Percentiles rank a stretch among this genome's conserved stretches.
These are phyloP conservation scores for Pterostichus niger DNA, from an alignment of 2,888 invertebrate genomes.

Conservation along the genomic window DNA sequence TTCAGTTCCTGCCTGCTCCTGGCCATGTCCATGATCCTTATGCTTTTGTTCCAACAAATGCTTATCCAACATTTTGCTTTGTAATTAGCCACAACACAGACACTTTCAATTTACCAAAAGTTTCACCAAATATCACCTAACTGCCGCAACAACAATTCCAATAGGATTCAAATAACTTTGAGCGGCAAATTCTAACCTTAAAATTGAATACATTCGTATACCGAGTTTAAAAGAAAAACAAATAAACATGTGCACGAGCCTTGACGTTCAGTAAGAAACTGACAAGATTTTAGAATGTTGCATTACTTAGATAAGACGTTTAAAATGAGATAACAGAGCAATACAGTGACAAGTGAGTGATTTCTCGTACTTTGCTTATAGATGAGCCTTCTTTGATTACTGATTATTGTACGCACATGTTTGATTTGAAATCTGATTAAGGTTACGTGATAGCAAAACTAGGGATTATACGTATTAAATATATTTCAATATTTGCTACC, in stretches of 20 bases:
- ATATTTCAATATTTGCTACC: slow-evolving; percentile 1
- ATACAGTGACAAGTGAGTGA: slow-evolving; percentile 14
- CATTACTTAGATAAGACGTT: slow-evolving; percentile 39
- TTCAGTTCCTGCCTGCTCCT: slow-evolving; percentile 20
- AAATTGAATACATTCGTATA: slow-evolving; percentile 60
- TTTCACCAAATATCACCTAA: slow-evolving; percentile 53
- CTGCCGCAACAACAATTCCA: slow-evolving; percentile 26
- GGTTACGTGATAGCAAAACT: neutral
- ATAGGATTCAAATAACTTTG: neutral
- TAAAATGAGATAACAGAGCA: slow-evolving; percentile 31
- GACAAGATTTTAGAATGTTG: slow-evolving; percentile 27
- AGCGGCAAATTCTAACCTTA: slow-evolving; percentile 40
- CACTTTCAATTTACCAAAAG: slow-evolving; percentile 12
- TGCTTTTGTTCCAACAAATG: slow-evolving; percentile 43
- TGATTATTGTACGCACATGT: slow-evolving; percentile 18
- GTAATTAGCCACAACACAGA: slow-evolving; percentile 21
- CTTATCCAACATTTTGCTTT: slow-evolving; percentile 62
- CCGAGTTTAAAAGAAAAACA: slow-evolving; percentile 6
- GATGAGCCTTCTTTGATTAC: slow-evolving; percentile 13
- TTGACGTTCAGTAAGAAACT: slow-evolving; percentile 46
- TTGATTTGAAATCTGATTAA: slow-evolving; percentile 25
- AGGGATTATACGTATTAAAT: neutral
- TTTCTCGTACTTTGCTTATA: slow-evolving; percentile 17
- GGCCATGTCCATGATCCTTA: slow-evolving; percentile 31
- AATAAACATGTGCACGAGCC: slow-evolving; percentile 34